phyloP scores from a whole-genome alignment of 35 echinoderm and acorn worm genomes.

The Ptychodera flava region DNA sequence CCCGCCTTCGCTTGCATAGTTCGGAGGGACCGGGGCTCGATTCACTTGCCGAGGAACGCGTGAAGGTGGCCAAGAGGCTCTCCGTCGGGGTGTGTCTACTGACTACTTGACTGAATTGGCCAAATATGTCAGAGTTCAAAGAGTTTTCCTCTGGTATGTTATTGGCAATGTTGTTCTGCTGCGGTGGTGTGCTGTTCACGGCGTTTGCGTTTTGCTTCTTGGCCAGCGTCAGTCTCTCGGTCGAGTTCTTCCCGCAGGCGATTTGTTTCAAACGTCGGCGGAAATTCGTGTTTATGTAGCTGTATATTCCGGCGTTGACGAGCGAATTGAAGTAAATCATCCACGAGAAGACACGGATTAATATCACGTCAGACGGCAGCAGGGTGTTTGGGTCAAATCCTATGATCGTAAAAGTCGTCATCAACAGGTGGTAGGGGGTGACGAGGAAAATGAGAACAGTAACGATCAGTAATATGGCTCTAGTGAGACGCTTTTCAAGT shows the following conservation, averaged over 20 bases:
- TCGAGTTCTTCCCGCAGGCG: neutral
- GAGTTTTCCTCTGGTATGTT: neutral
- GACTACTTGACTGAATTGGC: neutral
- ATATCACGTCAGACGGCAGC: neutral
- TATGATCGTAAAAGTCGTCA: neutral
- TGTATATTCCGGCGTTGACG: neutral
- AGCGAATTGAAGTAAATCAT: neutral
- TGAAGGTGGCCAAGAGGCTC: neutral
- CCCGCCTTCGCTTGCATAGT: neutral
- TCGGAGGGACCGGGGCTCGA: neutral
- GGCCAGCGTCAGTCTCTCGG: neutral
- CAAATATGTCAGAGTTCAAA: neutral
- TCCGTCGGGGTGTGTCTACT: neutral
- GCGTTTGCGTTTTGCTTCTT: neutral
- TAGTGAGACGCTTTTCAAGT: neutral
- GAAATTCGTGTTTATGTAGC: neutral
- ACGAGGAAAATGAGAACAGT: neutral
- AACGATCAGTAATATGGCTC: neutral
- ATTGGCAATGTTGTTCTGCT: neutral
- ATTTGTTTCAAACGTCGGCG: neutral
- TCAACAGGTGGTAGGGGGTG: neutral
- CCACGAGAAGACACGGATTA: neutral
- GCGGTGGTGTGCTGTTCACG: neutral
- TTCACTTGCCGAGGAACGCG: neutral
- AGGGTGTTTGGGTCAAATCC: neutral